Evolutionary conservation across 2,113 vertebrate genomes (phyloP).

Genomic region (Rhynchopsitta pachyrhyncha): DNA sequence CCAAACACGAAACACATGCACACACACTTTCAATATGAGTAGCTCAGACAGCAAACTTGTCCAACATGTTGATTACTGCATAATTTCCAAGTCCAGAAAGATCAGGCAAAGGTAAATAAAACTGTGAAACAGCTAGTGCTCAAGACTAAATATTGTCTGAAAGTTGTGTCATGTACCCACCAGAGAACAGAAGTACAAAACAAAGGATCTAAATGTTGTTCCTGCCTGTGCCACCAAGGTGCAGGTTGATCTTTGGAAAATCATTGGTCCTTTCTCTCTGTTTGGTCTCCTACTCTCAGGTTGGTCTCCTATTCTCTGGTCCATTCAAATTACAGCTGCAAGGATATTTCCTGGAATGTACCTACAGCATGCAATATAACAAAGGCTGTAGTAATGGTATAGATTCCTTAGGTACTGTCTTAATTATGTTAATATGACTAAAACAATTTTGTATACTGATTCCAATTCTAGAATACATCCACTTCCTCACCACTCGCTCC

Average conservation of each 20-base stretch:
- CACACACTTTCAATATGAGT: background rate
- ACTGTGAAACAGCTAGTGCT: background rate
- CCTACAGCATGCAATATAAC: background rate
- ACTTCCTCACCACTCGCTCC: background rate
- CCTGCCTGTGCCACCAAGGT: rapidly evolving
- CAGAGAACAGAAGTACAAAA: background rate
- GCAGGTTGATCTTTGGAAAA: background rate
- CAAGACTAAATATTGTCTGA: background rate
- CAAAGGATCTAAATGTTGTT: background rate
- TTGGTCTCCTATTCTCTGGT: background rate
- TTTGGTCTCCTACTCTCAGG: background rate
- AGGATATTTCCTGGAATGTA: background rate
- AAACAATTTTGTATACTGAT: background rate
- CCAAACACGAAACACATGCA: background rate
- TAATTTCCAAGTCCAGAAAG: background rate
- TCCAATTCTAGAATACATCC: background rate
- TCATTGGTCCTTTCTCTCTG: background rate
- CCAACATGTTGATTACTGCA: background rate
- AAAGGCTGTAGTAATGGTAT: background rate
- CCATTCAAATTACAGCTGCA: background rate
- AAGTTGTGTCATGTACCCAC: background rate
- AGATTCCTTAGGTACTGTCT: background rate
- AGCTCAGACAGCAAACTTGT: background rate
- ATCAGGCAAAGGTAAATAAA: background rate
- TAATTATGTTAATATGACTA: background rate